These are phyloP conservation scores for Actinopyga echinites DNA, from an alignment of 53 echinoderm and acorn worm species.

Conservation along the genomic window DNA sequence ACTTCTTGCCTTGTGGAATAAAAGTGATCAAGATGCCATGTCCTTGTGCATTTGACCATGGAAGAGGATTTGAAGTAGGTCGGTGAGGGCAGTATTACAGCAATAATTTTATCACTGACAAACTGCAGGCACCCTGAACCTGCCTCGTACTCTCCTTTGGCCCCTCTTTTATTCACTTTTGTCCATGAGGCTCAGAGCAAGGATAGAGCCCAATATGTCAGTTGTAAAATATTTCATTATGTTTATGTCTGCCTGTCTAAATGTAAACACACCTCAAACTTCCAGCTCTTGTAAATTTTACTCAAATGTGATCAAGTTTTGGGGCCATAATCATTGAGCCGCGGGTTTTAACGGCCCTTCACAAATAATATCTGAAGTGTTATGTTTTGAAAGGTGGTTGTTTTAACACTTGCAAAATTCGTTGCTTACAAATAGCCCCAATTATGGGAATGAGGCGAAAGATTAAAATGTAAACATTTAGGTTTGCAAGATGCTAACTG, in stretches of 20 bases:
- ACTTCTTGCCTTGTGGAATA: no score
- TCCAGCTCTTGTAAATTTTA: conserved; percentile 41
- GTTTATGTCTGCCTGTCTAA: conserved; percentile 48
- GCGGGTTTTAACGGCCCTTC: conserved; percentile 42
- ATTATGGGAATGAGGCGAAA: conserved; percentile 48
- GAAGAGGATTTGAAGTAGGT: conserved; percentile 27
- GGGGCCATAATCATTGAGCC: conserved; percentile 35
- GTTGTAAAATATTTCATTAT: conserved; percentile 44
- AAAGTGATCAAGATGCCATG: no score
- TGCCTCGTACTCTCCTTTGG: conserved; percentile 19
- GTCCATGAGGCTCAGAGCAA: conserved; percentile 2
- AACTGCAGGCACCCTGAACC: conserved; percentile 13
- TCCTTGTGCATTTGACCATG: no score
- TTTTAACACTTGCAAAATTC: conserved; percentile 29
- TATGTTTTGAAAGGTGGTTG: conserved; percentile 24
- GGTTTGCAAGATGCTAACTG: conserved; percentile 47
- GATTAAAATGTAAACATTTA: conserved; percentile 50
- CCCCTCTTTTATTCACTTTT: conserved; percentile 42
- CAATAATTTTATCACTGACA: conserved; percentile 16
- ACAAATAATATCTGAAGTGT: conserved; percentile 45
- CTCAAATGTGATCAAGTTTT: conserved; percentile 49
- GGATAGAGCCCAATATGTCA: conserved; percentile 40
- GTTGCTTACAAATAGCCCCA: conserved; percentile 48
- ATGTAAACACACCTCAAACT: conserved; percentile 44
- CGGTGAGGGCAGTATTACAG: conserved; percentile 28